phyloP scores from a whole-genome alignment of 1,140 invertebrate species.

The Spodoptera frugiperda region DNA sequence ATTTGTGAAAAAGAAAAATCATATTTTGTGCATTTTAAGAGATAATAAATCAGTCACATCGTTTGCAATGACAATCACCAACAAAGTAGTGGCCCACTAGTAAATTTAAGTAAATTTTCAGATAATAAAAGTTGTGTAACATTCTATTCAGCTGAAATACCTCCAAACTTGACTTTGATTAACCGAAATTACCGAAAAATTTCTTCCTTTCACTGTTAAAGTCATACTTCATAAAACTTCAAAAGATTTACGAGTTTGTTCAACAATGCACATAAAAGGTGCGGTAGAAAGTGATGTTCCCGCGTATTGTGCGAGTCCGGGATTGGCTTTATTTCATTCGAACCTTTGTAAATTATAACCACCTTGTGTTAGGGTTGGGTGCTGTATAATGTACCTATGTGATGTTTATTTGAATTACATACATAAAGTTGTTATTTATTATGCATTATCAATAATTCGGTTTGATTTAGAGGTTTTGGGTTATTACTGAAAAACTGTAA shows the following conservation, averaged over 20 bases:
- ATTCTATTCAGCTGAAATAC: neutral
- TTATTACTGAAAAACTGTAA: neutral
- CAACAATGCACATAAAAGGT: conserved; percentile 8
- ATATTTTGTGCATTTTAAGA: too few species aligned
- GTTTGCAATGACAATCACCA: too few species aligned
- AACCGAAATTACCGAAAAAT: neutral
- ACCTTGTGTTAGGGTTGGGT: neutral
- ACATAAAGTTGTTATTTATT: too few species aligned
- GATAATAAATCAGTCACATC: too few species aligned
- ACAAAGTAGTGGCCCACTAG: too few species aligned
- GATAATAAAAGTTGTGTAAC: neutral
- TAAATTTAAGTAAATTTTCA: too few species aligned
- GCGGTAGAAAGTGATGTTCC: conserved; percentile 25
- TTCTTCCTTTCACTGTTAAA: neutral
- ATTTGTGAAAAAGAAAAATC: too few species aligned
- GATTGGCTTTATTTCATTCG: conserved; percentile 18
- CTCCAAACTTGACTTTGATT: neutral
- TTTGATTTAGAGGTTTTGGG: too few species aligned
- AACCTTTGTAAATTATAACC: conserved; percentile 15
- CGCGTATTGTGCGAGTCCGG: neutral
- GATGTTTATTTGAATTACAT: neutral
- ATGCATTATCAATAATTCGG: too few species aligned
- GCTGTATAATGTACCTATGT: neutral
- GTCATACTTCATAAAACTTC: conserved; percentile 11
- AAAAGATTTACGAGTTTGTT: conserved; percentile 9